Conservation (phyloP, 2,113 vertebrate species). For the Oceanodroma tethys region DNA sequence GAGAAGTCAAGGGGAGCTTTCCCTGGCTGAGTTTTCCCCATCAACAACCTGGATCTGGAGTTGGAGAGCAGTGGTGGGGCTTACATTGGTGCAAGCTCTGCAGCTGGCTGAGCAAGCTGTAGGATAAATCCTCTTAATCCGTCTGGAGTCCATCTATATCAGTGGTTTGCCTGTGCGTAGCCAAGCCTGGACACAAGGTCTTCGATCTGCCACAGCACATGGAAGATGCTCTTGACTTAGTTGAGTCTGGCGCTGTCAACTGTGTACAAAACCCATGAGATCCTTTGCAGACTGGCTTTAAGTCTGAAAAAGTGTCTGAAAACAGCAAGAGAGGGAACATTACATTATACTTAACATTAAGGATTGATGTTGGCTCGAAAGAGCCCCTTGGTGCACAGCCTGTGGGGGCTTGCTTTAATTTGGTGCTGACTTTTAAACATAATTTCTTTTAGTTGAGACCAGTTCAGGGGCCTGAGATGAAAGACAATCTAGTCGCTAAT, state of each 20-base stretch:
- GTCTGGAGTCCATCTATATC: fast-evolving
- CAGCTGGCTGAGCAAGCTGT: too few species aligned
- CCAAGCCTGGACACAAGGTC: background rate
- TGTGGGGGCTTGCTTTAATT: background rate
- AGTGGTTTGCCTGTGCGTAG: background rate
- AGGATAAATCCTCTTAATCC: background rate
- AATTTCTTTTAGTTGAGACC: background rate
- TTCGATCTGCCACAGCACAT: fast-evolving
- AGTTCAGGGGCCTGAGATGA: background rate
- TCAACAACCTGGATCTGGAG: background rate
- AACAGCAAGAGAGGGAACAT: background rate
- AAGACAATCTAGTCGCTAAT: constrained; percentile 50
- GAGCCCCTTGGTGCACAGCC: background rate
- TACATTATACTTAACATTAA: too few species aligned
- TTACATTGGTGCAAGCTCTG: fast-evolving
- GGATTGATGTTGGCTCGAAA: fast-evolving
- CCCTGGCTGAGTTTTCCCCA: background rate
- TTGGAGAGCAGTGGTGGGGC: background rate
- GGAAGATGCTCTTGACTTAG: background rate
- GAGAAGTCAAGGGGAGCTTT: background rate
- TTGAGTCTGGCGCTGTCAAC: background rate
- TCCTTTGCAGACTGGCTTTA: background rate
- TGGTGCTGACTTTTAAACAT: constrained; percentile 49
- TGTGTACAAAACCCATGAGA: background rate
- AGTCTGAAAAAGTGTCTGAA: background rate